phyloP scores from a whole-genome alignment of 2,888 invertebrate species.

The Lysandra bellargus region DNA sequence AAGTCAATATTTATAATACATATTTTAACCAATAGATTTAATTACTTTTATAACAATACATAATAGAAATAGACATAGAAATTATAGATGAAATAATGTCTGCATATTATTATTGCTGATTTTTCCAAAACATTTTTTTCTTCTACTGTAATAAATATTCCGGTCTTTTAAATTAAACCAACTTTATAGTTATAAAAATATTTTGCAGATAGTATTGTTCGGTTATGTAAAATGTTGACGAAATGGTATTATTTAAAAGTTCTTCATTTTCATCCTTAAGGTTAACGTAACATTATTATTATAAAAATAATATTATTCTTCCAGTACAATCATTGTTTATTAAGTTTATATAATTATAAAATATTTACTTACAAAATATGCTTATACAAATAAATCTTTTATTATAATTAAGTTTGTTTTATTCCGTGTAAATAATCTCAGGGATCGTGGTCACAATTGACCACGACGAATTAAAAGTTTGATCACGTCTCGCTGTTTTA shows the following conservation, averaged over 20 bases:
- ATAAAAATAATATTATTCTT: conserved; percentile 47
- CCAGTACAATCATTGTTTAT: conserved; percentile 52
- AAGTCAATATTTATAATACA: conserved; percentile 12
- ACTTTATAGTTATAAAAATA: not conserved
- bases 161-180: no score
- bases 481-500: not conserved
- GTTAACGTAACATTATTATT: not conserved
- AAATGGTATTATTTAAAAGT: not conserved
- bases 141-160: not conserved
- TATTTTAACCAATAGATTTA: conserved; percentile 28
- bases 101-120: not conserved
- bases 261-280: not conserved
- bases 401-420: conserved; percentile 3
- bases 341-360: conserved; percentile 50
- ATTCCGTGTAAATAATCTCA: not conserved
- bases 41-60: conserved; percentile 26
- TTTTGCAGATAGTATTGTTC: not conserved
- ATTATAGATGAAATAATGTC: not conserved
- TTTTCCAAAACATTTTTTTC: not conserved
- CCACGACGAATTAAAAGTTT: not conserved
- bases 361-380: conserved; percentile 52
- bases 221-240: not conserved
- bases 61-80: not conserved
- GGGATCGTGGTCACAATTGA: not conserved
- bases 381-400: conserved; percentile 34